These are phyloP conservation scores for Anthophora plumipes DNA, from an alignment of 2,888 invertebrate genomes.

Conservation along the genomic window DNA sequence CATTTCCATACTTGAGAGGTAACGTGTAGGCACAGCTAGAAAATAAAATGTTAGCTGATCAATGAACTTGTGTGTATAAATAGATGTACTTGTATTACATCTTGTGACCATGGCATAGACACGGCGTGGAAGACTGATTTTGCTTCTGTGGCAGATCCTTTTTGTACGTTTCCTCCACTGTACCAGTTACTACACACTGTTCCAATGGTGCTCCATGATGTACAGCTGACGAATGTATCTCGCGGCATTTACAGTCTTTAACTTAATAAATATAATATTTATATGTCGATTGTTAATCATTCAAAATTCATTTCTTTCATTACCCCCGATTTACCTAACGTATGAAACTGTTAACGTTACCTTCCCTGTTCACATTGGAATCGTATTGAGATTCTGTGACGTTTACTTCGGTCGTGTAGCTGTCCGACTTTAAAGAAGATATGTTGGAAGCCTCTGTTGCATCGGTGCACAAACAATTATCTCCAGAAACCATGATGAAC, in stretches of 20 bases:
- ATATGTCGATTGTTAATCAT: background rate
- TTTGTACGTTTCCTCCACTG: constrained; percentile 18
- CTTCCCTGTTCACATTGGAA: background rate
- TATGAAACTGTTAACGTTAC: constrained; percentile 30
- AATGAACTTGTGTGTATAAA: background rate
- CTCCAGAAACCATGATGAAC: constrained; percentile 68
- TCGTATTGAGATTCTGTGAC: constrained; percentile 25
- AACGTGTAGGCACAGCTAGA: constrained; percentile 60
- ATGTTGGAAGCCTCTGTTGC: constrained; percentile 73
- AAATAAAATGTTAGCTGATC: constrained; percentile 21
- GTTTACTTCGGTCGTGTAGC: constrained; percentile 43
- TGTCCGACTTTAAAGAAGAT: constrained; percentile 72
- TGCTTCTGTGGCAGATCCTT: constrained; percentile 28
- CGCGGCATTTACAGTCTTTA: constrained; percentile 63
- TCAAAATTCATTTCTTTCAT: background rate
- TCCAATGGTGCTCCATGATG: constrained; percentile 27
- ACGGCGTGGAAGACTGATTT: constrained; percentile 53
- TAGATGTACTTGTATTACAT: constrained; percentile 64
- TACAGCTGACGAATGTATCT: constrained; percentile 18
- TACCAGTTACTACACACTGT: constrained; percentile 22
- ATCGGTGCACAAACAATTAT: constrained; percentile 71
- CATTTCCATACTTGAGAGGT: constrained; percentile 60
- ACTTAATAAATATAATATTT: constrained; percentile 51
- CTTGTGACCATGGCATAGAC: constrained; percentile 69
- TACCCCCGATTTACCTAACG: constrained; percentile 10